Conservation (phyloP, 2,113 vertebrate species). For the Lamprologus tigripictilis region DNA sequence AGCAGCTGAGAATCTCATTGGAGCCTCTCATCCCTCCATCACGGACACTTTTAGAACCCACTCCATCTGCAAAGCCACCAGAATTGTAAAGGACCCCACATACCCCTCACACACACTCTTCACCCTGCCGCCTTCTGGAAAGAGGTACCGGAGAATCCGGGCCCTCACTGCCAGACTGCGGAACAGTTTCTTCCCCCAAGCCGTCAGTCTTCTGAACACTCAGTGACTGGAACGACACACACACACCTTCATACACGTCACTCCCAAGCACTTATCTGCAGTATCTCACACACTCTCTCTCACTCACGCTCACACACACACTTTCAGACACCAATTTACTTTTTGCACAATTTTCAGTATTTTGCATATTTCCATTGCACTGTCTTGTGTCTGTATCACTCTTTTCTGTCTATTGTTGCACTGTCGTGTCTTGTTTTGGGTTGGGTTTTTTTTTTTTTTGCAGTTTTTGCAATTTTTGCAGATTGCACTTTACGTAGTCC, state of each 20-base stretch:
- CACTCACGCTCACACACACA: no score
- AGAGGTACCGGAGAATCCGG: background rate
- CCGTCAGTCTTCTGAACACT: no score
- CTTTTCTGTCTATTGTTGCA: no score
- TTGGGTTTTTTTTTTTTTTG: accelerated
- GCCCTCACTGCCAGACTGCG: background rate
- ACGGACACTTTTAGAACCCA: background rate
- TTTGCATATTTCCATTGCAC: no score
- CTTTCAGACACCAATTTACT: no score
- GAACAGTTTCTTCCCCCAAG: background rate
- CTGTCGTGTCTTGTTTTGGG: background rate
- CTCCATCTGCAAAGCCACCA: background rate
- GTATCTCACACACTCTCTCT: no score
- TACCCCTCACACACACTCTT: background rate
- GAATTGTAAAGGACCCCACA: background rate
- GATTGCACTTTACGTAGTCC: background rate
- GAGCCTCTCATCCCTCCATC: background rate
- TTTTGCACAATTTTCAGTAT: no score
- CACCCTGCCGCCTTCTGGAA: background rate
- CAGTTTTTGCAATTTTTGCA: background rate
- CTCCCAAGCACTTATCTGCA: no score
- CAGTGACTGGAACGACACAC: no score
- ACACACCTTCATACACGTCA: no score
- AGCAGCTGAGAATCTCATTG: background rate
- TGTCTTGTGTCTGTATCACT: no score